phyloP scores from a whole-genome alignment of 2,797 vertebrate species.

The Lepus townsendii region DNA sequence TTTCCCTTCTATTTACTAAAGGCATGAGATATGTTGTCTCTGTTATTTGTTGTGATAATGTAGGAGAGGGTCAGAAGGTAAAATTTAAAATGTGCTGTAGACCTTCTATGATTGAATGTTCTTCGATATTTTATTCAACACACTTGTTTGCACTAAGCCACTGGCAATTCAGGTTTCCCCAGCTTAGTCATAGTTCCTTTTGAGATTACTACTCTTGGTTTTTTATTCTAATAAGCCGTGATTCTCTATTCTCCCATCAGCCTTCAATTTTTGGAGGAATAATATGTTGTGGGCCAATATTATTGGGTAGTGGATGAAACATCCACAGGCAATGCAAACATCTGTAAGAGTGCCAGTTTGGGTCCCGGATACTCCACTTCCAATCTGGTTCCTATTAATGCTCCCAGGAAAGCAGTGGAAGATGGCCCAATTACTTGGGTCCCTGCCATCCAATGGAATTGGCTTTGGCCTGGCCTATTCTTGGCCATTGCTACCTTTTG shows the following conservation, averaged over 20 bases:
- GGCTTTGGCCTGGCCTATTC: no score
- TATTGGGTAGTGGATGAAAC: no score
- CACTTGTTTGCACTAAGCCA: neutral
- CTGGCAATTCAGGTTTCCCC: neutral
- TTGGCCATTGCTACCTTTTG: no score
- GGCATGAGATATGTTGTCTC: neutral
- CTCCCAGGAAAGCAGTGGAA: no score
- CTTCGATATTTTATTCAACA: neutral
- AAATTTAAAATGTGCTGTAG: neutral
- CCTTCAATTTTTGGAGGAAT: no score
- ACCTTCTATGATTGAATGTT: neutral
- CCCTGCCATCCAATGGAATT: no score
- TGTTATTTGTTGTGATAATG: neutral
- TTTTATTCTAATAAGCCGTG: neutral
- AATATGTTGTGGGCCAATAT: no score
- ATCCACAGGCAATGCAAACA: no score
- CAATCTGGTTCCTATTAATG: no score
- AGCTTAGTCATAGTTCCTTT: neutral
- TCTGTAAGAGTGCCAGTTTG: no score
- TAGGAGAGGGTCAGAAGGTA: neutral
- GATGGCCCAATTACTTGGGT: no score
- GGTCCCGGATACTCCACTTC: no score
- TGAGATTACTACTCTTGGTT: neutral
- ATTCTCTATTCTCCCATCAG: neutral
- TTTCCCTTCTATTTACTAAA: neutral